Percentiles rank a stretch among this genome's conserved stretches.
Evolutionary conservation across 2,797 vertebrate genomes (phyloP).

Genomic region (Cryptoprocta ferox): DNA sequence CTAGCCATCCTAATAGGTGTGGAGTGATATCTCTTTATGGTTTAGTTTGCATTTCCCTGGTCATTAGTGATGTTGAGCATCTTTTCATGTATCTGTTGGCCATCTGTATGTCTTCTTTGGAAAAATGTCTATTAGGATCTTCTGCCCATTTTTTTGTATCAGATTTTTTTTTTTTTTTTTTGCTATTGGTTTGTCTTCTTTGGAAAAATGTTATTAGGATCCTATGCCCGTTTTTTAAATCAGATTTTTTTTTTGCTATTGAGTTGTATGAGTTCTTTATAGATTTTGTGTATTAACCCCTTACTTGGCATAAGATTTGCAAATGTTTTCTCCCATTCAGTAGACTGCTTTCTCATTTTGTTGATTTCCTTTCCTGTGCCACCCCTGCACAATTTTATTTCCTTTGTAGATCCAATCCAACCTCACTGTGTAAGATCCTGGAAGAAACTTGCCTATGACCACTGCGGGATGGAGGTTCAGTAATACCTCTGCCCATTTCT

Average conservation of each 20-base stretch:
- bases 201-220: background rate
- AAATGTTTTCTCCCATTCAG: fast-evolving
- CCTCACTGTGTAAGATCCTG: background rate
- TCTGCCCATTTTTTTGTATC: background rate
- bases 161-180: background rate
- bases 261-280: background rate
- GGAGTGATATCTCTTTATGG: background rate
- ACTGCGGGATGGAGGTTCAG: fast-evolving
- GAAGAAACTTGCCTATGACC: background rate
- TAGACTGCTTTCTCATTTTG: background rate
- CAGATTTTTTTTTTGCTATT: background rate
- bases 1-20: background rate
- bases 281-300: background rate
- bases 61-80: background rate
- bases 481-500: background rate
- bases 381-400: background rate
- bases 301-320: background rate
- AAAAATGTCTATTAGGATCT: background rate
- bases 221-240: background rate
- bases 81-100: background rate
- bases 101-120: background rate
- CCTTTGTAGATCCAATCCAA: background rate
- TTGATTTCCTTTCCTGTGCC: background rate
- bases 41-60: background rate
- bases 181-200: background rate